Percentiles rank a stretch among this genome's conserved stretches.
phyloP scores from a whole-genome alignment of 2,888 invertebrate genomes.

The Chaetogeoica ovagalla region DNA sequence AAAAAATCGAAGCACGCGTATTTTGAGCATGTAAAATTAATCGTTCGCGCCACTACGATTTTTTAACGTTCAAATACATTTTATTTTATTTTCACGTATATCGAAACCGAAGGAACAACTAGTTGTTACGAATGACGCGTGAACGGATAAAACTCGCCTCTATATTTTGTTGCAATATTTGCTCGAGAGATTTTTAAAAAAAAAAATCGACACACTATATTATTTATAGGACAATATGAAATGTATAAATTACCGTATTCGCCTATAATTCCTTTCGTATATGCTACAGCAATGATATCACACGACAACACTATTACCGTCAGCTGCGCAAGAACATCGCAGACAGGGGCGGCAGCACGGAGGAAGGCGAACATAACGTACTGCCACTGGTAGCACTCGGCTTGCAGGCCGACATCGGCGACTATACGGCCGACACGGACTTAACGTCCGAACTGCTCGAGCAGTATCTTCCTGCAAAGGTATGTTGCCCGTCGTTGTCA shows the following conservation, averaged over 20 bases:
- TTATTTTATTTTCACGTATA: no score
- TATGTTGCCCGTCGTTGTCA: constrained; percentile 59
- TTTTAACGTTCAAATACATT: no score
- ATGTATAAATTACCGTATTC: background rate
- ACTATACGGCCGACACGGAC: constrained; percentile 62
- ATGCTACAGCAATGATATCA: constrained; percentile 83
- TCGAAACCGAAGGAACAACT: no score
- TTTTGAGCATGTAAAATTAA: no score
- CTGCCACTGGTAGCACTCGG: constrained; percentile 85
- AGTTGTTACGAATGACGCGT: no score
- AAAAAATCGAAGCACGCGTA: no score
- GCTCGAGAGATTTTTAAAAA: no score
- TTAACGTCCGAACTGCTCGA: constrained; percentile 61
- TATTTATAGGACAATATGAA: no score
- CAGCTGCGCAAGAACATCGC: constrained; percentile 87
- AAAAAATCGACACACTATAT: no score
- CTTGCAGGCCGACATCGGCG: constrained; percentile 89
- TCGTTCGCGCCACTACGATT: no score
- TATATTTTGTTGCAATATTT: no score
- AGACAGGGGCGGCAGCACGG: constrained; percentile 63
- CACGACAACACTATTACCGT: constrained; percentile 90
- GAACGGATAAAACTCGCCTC: no score
- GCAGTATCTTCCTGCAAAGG: constrained; percentile 78
- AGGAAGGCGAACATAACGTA: constrained; percentile 69
- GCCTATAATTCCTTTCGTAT: constrained; percentile 18